Base-by-base conservation (phyloP, 2,888 invertebrate species). In the Cheilosia scutellata region DNA sequence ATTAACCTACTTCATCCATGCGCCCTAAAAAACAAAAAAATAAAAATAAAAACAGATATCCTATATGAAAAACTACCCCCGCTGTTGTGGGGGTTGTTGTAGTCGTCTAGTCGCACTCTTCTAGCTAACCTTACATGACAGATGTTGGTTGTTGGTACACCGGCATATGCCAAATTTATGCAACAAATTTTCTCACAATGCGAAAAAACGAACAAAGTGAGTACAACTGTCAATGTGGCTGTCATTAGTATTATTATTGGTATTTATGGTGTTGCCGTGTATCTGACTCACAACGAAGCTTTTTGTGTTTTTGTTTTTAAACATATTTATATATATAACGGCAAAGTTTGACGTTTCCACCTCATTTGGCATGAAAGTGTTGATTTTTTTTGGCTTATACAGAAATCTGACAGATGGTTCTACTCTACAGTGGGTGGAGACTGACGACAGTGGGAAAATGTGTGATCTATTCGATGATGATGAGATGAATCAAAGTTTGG, bases 1-100 rank as follows among this genome's bases (percentile, higher is more conserved):
- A 55, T 63, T 86, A 86, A 86, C 86, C 86, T 76, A 86, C 72
- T 72, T 86, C 42, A 62, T 29, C 5, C 82, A 66, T 72, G 76
- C 86, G 82, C 82, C 65, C 63, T 51, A 51, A 55, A 72, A 33
- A 70, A n/a, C n/a, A n/a, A n/a, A 20, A 42, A 47, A 33, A 5
- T 29, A 33, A 58, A 33, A 31, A 33, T 49, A 25, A 60, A 68
- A 20, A 9, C n/a, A 60, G 37, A 42, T 13, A 4, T 7, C 16
- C 40, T 9, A 13, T 13, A 20, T 16, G 6, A 44, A 53, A 63
- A 55, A 68, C 66, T 51, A 80, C 80, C 84, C 75, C 74, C 53
- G 55, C 29, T 13, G 25, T 25, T 9, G 4, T 9, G 9, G 11
- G n/a, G n/a, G n/a, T n/a, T n/a, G n/a, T n/a, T n/a, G n/a, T n/a